A percentile compares a stretch with the other conserved stretches of the same genome.
These are phyloP conservation scores for Collichthys lucidus DNA, from an alignment of 2,113 vertebrate species.

Conservation along the genomic window DNA sequence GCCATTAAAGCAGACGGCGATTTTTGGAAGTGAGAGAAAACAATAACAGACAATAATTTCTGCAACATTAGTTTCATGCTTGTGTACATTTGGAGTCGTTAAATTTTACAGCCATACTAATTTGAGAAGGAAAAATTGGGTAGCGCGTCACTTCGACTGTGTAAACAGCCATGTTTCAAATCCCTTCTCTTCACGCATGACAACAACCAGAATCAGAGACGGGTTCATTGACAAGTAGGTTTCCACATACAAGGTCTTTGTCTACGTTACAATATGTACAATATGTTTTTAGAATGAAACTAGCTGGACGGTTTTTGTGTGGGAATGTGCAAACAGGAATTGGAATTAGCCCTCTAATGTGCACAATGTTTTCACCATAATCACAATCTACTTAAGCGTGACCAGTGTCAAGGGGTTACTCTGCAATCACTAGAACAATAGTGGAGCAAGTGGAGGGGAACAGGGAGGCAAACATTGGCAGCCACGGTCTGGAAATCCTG, in stretches of 20 bases:
- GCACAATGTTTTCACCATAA: slow-evolving; percentile 43
- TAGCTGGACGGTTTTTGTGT: neutral
- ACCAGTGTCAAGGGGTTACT: slow-evolving; percentile 61
- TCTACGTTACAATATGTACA: too few species aligned
- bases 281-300: too few species aligned
- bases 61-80: slow-evolving; percentile 63
- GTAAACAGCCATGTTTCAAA: slow-evolving; percentile 34
- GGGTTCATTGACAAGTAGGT: too few species aligned
- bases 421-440: slow-evolving; percentile 62
- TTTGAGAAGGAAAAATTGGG: slow-evolving; percentile 40
- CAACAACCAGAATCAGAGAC: slow-evolving; percentile 14
- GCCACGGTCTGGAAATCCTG: slow-evolving; percentile 34
- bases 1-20: slow-evolving; percentile 42
- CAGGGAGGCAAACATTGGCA: slow-evolving; percentile 46
- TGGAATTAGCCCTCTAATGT: slow-evolving; percentile 61
- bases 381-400: slow-evolving; percentile 72
- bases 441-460: slow-evolving; percentile 40
- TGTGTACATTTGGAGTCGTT: slow-evolving; percentile 54
- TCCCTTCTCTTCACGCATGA: neutral
- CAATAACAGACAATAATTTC: slow-evolving; percentile 48
- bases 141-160: slow-evolving; percentile 13
- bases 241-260: too few species aligned
- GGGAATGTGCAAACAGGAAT: slow-evolving; percentile 30
- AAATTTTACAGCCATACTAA: slow-evolving; percentile 58
- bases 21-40: slow-evolving; percentile 46